Evolutionary conservation across 1,140 invertebrate species (phyloP), one percentile per base, ranked within the genome.

Genomic region (Elymnias hypermnestra): DNA sequence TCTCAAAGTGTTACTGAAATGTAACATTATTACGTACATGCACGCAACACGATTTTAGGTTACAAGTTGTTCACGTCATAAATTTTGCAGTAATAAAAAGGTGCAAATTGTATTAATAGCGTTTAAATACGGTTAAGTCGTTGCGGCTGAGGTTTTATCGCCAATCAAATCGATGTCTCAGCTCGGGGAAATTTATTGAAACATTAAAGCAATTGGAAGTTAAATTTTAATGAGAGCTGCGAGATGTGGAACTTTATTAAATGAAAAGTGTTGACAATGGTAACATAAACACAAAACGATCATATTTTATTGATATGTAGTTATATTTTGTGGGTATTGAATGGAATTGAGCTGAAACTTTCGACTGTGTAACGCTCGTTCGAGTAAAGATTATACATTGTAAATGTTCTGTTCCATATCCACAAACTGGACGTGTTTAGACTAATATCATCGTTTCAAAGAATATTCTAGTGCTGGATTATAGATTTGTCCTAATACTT

Each of bases 81-180:
- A 48, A 41, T 33, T 33, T 33, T 15, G 21, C 9, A 19, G 28
- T 40, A 48, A 41, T 22, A 33, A 72, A 61, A 57, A 67, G 57
- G 62, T 64, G 67, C 60, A 65, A 74, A 74, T 67, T 65, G 57
- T 60, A 66, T 71, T 68, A 68, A 65, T 51, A 67, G 49, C 57
- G 31, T 46, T 67, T 69, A 65, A 74, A 68, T 64, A 62, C 52
- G 46, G 56, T 57, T 52, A 43, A 57, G 53, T 63, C 49, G 46
- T 58, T 65, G 53, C 45, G 57, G 57, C 36, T 22, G 57, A 50
- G 46, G 38, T 62, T 73, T 76, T 73, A 76, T 76, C 51, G 65
- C 37, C 56, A 58, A 67, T 76, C 57, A 70, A 71, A 64, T 35
- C 41, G 38, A 57, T 64, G 55, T 69, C 54, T 55, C 39, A 53